A percentile compares a stretch with the other conserved stretches of the same genome.
Conservation (phyloP, 2,888 invertebrate species). For the Blomia tropicalis region DNA sequence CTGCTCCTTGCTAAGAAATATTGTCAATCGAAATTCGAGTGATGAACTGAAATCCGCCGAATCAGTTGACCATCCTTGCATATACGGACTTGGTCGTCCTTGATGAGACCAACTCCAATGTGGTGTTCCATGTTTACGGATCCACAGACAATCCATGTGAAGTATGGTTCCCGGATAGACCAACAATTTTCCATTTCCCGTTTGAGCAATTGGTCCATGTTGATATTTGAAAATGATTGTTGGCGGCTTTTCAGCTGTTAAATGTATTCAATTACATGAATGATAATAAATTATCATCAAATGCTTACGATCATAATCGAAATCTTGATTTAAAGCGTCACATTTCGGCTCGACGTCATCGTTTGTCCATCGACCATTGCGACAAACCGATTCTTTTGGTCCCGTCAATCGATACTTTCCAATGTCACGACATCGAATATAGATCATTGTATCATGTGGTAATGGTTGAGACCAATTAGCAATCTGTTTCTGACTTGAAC, state of each 20-base stretch:
- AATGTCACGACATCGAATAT: conserved; percentile 58
- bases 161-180: conserved; percentile 68
- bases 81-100: background rate
- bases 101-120: conserved; percentile 48
- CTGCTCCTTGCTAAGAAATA: conserved; percentile 59
- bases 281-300: background rate
- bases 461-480: conserved; percentile 40
- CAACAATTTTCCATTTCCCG: conserved; percentile 64
- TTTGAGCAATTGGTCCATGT: conserved; percentile 66
- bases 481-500: conserved; percentile 33
- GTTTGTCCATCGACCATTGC: conserved; percentile 54
- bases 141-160: conserved; percentile 77
- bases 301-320: conserved; percentile 60
- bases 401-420: conserved; percentile 73
- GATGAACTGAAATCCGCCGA: conserved; percentile 47
- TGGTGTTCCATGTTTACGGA: conserved; percentile 64
- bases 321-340: conserved; percentile 64
- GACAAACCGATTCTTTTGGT: conserved; percentile 51
- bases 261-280: background rate
- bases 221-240: conserved; percentile 66
- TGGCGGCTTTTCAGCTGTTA: conserved; percentile 62
- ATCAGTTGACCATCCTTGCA: conserved; percentile 56
- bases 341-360: conserved; percentile 60
- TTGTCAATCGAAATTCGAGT: conserved; percentile 61
- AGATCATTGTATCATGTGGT: conserved; percentile 52